Evolutionary conservation across 1,140 invertebrate genomes (phyloP), one percentile per base, ranked within the genome.

Genomic region (Zaprionus vittiger): DNA sequence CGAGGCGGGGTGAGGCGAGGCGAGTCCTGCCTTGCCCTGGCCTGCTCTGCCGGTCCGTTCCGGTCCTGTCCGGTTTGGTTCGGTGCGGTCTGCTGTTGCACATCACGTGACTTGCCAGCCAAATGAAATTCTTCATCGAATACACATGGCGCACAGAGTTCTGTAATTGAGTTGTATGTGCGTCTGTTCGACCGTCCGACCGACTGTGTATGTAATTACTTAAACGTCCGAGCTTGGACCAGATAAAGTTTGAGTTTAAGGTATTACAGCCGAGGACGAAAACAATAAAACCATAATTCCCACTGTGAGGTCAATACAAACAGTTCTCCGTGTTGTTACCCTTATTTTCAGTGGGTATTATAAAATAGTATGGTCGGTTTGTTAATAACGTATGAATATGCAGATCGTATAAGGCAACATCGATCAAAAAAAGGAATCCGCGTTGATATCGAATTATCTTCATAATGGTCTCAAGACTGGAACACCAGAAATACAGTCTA

Each of bases 41-140:
- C 14, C 52, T 55, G 54, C 14, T 6, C 7, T 2, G 26, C 54
- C 24, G 14, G 12, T n/a, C 54, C 24, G 26, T n/a, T 56, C 6
- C 15, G 26, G 54, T 26, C 26, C 15, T 5, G 54, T 56, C 15
- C 24, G 14, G 26, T 26, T 15, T 15, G 11, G 24, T 34, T 34
- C 17, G 17, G 34, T 47, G 31, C 52, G 62, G 49, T 71, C 78
- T 65, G 79, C 80, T 82, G 80, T 83, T 83, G 80, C 80, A 83
- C 80, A 79, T 83, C 80, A 83, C 80, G 80, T 83, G 80, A 83
- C 80, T 79, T 83, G 80, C 66, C 80, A 75, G 34, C 80, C 76
- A 83, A 83, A 83, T 82, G 80, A 83, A 83, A 83, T 79, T 72
- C 76, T 65, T 81, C 56, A 64, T 60, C 49, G 69, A 44, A 64